phyloP scores from a whole-genome alignment of 2,113 vertebrate genomes.

The Odontophorus gujanensis region DNA sequence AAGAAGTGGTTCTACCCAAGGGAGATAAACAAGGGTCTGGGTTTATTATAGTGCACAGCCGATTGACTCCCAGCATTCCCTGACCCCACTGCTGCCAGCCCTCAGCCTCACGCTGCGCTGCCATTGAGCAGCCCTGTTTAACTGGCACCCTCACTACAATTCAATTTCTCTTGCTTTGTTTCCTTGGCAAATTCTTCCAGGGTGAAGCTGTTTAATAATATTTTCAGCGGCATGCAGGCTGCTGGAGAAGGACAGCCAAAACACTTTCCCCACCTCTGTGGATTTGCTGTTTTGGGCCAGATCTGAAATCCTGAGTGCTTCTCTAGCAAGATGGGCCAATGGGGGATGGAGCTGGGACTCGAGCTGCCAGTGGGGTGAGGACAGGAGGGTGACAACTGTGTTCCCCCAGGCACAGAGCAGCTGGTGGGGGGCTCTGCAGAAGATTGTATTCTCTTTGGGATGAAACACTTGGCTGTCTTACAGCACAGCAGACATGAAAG shows the following conservation, averaged over 20 bases:
- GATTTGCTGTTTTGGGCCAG: not conserved
- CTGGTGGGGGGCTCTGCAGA: accelerated
- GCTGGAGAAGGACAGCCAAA: conserved; percentile 44
- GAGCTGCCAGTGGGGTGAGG: not conserved
- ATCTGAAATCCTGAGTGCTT: not conserved
- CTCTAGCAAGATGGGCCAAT: not conserved
- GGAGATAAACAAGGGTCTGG: accelerated
- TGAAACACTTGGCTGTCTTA: not conserved
- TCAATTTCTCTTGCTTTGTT: conserved; percentile 46
- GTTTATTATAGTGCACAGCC: not conserved
- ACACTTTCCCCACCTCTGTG: conserved; percentile 1
- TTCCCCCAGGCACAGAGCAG: not conserved
- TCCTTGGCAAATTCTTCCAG: conserved; percentile 56
- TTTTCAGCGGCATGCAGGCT: conserved; percentile 57
- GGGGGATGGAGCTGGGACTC: not conserved
- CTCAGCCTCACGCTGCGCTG: not conserved
- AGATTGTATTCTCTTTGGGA: not conserved
- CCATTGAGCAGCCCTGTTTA: conserved; percentile 33
- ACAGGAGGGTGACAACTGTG: accelerated
- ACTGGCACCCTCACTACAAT: conserved; percentile 12
- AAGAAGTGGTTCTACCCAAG: not conserved
- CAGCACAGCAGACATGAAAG: not conserved
- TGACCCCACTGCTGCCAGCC: not conserved
- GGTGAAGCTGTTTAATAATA: conserved; percentile 65
- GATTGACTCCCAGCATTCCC: not conserved